A percentile compares a stretch with the other conserved stretches of the same genome.
phyloP scores from a whole-genome alignment of 2,113 vertebrate species.

The Procapra przewalskii region DNA sequence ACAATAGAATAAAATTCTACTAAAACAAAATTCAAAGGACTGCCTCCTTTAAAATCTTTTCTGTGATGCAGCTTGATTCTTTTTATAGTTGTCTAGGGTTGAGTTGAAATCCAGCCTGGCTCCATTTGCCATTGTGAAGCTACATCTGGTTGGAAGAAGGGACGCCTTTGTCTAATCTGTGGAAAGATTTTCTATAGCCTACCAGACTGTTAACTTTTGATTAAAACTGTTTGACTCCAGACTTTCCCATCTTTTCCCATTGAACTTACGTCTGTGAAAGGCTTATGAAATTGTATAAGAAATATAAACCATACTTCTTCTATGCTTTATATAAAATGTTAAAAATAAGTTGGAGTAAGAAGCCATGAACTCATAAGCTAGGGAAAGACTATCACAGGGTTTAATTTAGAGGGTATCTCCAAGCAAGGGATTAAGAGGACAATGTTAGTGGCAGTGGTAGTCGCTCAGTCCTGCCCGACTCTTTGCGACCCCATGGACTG shows the following conservation, averaged over 20 bases:
- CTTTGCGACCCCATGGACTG: no score
- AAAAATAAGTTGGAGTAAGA: neutral
- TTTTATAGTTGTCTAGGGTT: neutral
- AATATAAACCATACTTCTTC: neutral
- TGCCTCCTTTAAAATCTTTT: neutral
- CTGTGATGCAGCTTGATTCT: neutral
- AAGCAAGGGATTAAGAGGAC: neutral
- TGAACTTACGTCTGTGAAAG: neutral
- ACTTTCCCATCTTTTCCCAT: neutral
- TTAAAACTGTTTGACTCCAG: neutral
- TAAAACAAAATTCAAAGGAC: neutral
- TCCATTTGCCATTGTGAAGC: neutral
- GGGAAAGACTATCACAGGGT: neutral
- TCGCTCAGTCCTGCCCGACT: no score
- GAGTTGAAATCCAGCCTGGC: neutral
- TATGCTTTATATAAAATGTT: neutral
- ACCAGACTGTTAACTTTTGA: neutral
- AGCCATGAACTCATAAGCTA: neutral
- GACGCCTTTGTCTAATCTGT: neutral
- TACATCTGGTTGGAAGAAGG: neutral
- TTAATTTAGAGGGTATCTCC: neutral
- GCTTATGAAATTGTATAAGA: neutral
- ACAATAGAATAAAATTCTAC: neutral
- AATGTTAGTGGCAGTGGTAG: no score
- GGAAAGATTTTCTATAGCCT: neutral